Evolutionary conservation across 2,888 invertebrate genomes (phyloP).

Genomic region (Drosophila kanekoi): DNA sequence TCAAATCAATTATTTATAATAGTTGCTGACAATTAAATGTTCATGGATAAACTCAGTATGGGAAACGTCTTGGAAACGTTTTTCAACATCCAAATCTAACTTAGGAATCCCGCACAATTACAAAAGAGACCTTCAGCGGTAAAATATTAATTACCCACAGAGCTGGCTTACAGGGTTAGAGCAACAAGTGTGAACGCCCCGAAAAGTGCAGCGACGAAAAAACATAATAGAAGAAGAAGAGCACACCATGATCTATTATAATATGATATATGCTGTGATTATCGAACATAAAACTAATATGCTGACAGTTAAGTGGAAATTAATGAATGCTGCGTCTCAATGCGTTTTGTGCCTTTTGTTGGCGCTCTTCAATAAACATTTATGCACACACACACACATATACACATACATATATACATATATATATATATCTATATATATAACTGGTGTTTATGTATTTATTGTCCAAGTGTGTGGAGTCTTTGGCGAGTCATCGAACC

Average conservation of each 20-base stretch:
- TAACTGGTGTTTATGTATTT: conserved; percentile 40
- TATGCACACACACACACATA: not conserved
- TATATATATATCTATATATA: not conserved
- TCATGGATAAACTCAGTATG: conserved; percentile 1
- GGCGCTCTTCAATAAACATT: conserved; percentile 1
- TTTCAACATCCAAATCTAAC: conserved; percentile 2
- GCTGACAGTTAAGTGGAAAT: conserved; percentile 60
- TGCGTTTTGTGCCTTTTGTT: conserved; percentile 44
- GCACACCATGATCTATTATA: conserved; percentile 30
- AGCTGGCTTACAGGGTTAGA: conserved; percentile 25
- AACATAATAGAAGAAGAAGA: conserved; percentile 15
- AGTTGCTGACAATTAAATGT: conserved; percentile 16
- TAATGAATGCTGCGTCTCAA: conserved; percentile 44
- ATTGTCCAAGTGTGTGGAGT: conserved; percentile 30
- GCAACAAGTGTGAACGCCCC: conserved; percentile 31
- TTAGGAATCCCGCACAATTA: conserved; percentile 38
- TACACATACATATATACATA: not conserved
- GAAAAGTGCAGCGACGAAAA: conserved; percentile 37
- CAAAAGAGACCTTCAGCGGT: conserved; percentile 37
- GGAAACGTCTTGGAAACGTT: conserved; percentile 7
- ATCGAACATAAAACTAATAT: conserved; percentile 57
- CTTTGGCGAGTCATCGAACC: conserved; percentile 53
- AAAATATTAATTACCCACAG: conserved; percentile 24
- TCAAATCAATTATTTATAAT: conserved; percentile 15
- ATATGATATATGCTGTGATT: conserved; percentile 47